Evolutionary conservation across 2,888 invertebrate species (phyloP).

Genomic region (Thymelicus sylvestris): DNA sequence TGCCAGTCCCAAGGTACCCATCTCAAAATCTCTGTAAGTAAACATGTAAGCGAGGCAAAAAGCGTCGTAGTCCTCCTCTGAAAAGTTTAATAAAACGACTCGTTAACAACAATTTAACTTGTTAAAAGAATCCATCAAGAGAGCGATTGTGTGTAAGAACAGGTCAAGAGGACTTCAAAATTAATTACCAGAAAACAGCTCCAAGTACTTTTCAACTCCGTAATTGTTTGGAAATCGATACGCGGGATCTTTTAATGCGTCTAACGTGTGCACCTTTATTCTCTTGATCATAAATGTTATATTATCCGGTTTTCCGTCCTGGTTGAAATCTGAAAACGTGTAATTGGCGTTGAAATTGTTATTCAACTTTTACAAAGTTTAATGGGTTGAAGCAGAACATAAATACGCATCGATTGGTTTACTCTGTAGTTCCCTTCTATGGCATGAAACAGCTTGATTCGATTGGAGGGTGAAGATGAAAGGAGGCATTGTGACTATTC

Average conservation of each 20-base stretch:
- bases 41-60: constrained; percentile 99
- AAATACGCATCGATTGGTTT: neutral
- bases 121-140: neutral
- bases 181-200: constrained; percentile 94
- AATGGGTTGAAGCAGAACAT: neutral
- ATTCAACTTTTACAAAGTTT: constrained; percentile 1
- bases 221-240: constrained; percentile 97
- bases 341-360: neutral
- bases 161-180: constrained; percentile 22
- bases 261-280: constrained; percentile 95
- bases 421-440: neutral
- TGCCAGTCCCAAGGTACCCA: constrained; percentile 97
- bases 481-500: too few relatives aligned
- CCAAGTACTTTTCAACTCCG: constrained; percentile 99
- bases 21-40: constrained; percentile 98
- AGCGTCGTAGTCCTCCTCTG: constrained; percentile 98
- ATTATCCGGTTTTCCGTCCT: constrained; percentile 95
- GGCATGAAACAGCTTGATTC: neutral
- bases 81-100: constrained; percentile 53
- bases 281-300: constrained; percentile 98
- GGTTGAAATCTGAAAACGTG: constrained; percentile 92
- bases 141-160: neutral
- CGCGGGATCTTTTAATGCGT: constrained; percentile 92
- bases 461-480: neutral
- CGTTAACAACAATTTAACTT: constrained; percentile 16